Evolutionary conservation across 2,797 vertebrate species (phyloP), one percentile per base, ranked within the genome.

Genomic region (Trichosurus vulpecula): DNA sequence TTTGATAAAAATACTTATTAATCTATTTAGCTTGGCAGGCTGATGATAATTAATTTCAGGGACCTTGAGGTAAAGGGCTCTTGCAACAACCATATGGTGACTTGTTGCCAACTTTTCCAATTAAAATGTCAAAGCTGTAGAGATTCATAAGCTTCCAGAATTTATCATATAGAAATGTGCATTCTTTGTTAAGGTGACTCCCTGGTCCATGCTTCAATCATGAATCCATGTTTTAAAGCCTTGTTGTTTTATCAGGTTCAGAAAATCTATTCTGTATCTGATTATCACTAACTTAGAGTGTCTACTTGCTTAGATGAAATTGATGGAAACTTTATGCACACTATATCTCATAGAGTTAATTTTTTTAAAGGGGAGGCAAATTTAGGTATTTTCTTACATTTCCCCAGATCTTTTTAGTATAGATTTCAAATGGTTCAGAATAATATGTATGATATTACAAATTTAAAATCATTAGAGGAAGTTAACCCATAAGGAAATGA

Each of bases 1-100:
- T 92, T 94, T 90, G 54, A 92, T 56, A 91, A 10, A 41, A 55
- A 92, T 90, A 53, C 1, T 25, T 95, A 94, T 41, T 90, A 95
- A 93, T 52, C n/a, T 58, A 92, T 5, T 52, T 52, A 55, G 81
- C 81, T 94, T 66, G 54, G 93, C 61, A 93, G 55, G 93, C 4
- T 94, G 31, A 92, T 41, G 51, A 61, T 66, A 54, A 74, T 52
- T 52, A 47, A 54, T 16, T 41, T 53, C 47, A 9, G 1, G 52
- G 74, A n/a, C 35, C 31, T 90, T 95, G 35, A 66, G 14, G 4
- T 91, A 94, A 55, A 52, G 92, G 47, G 14, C 81, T 30, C 29
- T 52, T 55, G 54, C 19, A 66, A 53, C 4, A 92, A 41, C 2
- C 81, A 81, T 35, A 14, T 54, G 30, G 10, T 52, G 13, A 66